Percentiles rank a stretch among this genome's conserved stretches.
Evolutionary conservation across 1,140 invertebrate species (phyloP).

Genomic region (Rhopalosiphum maidis): DNA sequence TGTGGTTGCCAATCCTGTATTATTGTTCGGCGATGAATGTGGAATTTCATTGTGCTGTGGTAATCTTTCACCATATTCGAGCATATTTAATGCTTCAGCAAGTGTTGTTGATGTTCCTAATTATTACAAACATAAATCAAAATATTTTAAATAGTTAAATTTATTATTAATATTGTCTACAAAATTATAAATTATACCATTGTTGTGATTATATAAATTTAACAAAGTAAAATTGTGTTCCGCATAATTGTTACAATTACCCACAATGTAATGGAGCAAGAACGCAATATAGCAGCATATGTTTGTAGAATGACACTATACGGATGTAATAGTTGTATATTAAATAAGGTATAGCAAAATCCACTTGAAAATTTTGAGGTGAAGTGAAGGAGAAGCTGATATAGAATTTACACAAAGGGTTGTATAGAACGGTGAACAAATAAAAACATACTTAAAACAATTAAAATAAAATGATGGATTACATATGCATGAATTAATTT

Average conservation of each 20-base stretch:
- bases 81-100: conserved; percentile 52
- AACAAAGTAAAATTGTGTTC: background rate
- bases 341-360: background rate
- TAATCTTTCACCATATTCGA: conserved; percentile 53
- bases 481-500: background rate
- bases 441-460: background rate
- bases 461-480: background rate
- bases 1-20: conserved; percentile 47
- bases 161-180: background rate
- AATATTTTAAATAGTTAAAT: background rate
- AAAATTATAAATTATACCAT: background rate
- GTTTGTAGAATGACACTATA: background rate
- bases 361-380: background rate
- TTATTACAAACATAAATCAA: background rate
- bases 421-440: background rate
- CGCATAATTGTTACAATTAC: background rate
- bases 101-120: conserved; percentile 51
- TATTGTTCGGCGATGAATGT: conserved; percentile 44
- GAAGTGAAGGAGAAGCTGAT: background rate
- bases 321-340: background rate
- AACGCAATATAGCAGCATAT: background rate
- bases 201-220: background rate
- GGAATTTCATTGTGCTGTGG: conserved; percentile 53
- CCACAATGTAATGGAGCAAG: background rate
- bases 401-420: background rate